phyloP scores from a whole-genome alignment of 2,797 vertebrate species.

The Gymnoscopelus microlampas region DNA sequence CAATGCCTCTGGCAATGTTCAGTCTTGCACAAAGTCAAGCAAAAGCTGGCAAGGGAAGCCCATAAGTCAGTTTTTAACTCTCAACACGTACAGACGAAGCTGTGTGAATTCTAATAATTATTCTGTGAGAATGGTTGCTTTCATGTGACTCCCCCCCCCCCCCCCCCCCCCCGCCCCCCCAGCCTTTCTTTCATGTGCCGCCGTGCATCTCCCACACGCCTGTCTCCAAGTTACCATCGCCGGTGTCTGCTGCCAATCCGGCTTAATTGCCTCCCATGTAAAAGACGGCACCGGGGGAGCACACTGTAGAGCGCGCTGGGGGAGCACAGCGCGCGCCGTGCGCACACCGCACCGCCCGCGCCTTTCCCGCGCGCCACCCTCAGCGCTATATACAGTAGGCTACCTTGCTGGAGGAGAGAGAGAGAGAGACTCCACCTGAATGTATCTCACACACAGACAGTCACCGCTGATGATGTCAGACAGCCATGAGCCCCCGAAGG shows the following conservation, averaged over 20 bases:
- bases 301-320: no score
- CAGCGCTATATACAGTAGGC: constrained; percentile 4
- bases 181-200: constrained; percentile 66
- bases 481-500: no score
- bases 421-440: no score
- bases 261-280: constrained; percentile 73
- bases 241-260: constrained; percentile 67
- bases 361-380: constrained; percentile 42
- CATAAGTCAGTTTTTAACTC: constrained; percentile 52
- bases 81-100: constrained; percentile 25
- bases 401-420: no score
- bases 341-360: constrained; percentile 29
- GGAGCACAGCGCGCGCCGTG: no score
- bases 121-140: constrained; percentile 49
- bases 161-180: constrained; percentile 45
- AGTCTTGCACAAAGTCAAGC: constrained; percentile 46
- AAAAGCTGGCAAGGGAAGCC: constrained; percentile 56
- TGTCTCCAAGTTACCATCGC: constrained; percentile 81
- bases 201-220: constrained; percentile 70
- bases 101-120: constrained; percentile 41
- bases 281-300: constrained; percentile 59
- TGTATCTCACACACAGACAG: no score
- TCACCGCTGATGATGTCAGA: no score
- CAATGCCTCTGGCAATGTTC: constrained; percentile 29
- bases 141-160: constrained; percentile 64